Base-by-base conservation (phyloP, 1,140 invertebrate genomes). In the Scaptomyza graminum region DNA sequence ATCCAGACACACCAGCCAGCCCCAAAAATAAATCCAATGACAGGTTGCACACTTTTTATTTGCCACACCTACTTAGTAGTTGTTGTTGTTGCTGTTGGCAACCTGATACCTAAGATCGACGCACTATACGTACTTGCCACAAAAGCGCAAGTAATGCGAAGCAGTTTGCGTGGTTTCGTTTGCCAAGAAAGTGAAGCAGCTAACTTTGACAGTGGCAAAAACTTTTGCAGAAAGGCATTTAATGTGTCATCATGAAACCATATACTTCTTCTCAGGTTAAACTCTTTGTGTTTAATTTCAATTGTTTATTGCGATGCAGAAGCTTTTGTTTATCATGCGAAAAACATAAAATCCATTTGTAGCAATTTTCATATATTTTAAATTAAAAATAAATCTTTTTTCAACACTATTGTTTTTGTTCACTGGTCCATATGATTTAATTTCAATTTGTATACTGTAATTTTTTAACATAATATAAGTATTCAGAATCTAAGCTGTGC, bases 101-200 rank as follows among this genome's bases (percentile, higher is more conserved):
- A 82, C 66, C 79, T 72, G 47, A 34, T 5, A 51, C 70, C 62
- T 43, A 55, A 55, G 56, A 43, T 52, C 61, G 41, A 63, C 51
- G 56, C 61, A 78, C 47, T 56, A 65, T 50, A 15, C 43, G 56
- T 15, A 50, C 13, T 71, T 44, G 51, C 74, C 74, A 68, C 77
- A 85, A 87, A 87, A 82, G 83, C 84, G 64, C 68, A 69, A 79
- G 82, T 79, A 87, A 87, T 82, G 78, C 60, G 83, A 88, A 55
- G 75, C 75, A 70, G 56, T 65, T 60, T 9, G 15, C 57, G 22
- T 55, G 67, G 76, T 76, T 76, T 78, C 62, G 49, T 43, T 67
- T 76, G 59, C 52, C 75, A 79, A 72, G 83, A 82, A 88, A 88
- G 78, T 73, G 60, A 62, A 51, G 71, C 49, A 52, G n/a, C 44